Conservation (phyloP, 2,888 invertebrate species). For the Himalopsyche anomala region DNA sequence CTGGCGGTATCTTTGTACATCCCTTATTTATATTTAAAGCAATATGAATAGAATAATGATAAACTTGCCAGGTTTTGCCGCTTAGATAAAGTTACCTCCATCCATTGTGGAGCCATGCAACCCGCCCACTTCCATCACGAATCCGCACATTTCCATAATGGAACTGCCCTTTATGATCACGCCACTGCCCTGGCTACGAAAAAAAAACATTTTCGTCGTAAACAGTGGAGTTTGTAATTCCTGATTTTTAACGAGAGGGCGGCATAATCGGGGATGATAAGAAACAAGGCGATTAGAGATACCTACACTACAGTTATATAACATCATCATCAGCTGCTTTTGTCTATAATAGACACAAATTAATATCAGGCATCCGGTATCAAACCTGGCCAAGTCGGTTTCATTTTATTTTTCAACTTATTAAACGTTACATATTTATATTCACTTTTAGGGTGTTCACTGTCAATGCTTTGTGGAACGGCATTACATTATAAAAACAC, state of each 20-base stretch:
- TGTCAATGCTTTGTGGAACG: too few species aligned
- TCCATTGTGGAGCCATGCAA: neutral
- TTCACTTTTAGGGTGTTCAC: too few species aligned
- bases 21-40: neutral
- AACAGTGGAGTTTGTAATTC: conserved; percentile 2
- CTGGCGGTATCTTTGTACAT: neutral
- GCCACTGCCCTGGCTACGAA: neutral
- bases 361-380: too few species aligned
- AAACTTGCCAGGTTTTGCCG: conserved; percentile 11
- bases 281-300: too few species aligned
- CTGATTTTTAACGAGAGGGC: conserved; percentile 16
- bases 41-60: conserved; percentile 29
- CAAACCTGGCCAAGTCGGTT: too few species aligned
- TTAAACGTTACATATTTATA: too few species aligned
- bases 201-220: conserved; percentile 24
- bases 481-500: too few species aligned
- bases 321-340: too few species aligned
- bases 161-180: conserved; percentile 29
- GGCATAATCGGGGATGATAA: neutral
- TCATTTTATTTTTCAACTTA: too few species aligned
- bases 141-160: conserved; percentile 11
- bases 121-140: conserved; percentile 25
- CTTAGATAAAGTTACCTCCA: conserved; percentile 26
- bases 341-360: too few species aligned
- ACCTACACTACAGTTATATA: too few species aligned